Percentiles rank a stretch among this genome's conserved stretches.
Evolutionary conservation across 2,113 vertebrate genomes (phyloP).

Genomic region (Vulpes ferrilata): DNA sequence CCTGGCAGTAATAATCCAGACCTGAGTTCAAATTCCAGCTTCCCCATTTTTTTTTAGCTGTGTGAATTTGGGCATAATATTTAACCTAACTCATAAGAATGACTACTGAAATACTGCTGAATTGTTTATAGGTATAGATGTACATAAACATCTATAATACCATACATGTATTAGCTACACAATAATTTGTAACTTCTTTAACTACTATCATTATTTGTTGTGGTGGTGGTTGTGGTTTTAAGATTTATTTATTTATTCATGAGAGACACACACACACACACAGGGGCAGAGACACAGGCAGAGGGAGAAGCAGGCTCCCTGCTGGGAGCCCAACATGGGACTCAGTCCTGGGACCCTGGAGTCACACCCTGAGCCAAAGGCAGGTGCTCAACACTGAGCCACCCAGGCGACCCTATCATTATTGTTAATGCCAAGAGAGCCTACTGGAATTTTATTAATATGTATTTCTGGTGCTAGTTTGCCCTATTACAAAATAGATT

Average conservation of each 20-base stretch:
- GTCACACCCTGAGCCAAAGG: too few relatives aligned
- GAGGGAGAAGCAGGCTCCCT: too few relatives aligned
- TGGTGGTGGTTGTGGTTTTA: too few relatives aligned
- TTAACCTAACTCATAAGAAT: background rate
- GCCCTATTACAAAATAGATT: background rate
- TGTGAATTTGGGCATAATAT: background rate
- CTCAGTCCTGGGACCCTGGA: too few relatives aligned
- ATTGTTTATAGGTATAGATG: background rate
- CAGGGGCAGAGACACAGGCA: too few relatives aligned
- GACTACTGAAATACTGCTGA: background rate
- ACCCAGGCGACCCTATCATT: background rate
- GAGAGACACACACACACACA: too few relatives aligned
- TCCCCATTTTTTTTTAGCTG: background rate
- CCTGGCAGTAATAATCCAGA: background rate
- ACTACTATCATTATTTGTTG: background rate
- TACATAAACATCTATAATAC: background rate
- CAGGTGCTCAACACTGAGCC: too few relatives aligned
- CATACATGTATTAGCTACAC: background rate
- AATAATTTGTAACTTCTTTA: background rate
- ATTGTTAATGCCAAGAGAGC: background rate
- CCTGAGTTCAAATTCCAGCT: background rate
- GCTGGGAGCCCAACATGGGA: too few relatives aligned
- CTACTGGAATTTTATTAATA: background rate
- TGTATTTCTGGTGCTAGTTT: background rate
- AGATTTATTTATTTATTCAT: too few relatives aligned